Conservation (phyloP, 2,113 vertebrate genomes). For the Danionella cerebrum region DNA sequence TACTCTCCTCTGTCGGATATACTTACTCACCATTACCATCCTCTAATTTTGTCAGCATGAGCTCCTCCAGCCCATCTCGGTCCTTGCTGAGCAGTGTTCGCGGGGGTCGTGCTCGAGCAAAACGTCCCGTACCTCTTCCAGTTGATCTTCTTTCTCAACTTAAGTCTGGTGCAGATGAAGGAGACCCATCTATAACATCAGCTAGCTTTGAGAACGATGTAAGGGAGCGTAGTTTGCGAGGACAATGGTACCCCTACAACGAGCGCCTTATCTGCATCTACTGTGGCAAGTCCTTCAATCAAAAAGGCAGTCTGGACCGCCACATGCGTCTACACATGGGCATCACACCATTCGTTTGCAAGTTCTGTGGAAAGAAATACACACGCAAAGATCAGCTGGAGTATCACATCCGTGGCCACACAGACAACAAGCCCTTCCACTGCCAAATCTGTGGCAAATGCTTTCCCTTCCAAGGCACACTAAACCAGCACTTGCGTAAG, state of each 20-base stretch:
- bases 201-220: constrained; percentile 75
- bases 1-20: constrained; percentile 78
- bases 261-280: constrained; percentile 96
- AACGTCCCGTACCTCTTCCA: constrained; percentile 65
- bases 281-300: constrained; percentile 98
- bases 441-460: constrained; percentile 98
- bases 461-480: constrained; percentile 97
- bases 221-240: constrained; percentile 77
- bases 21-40: constrained; percentile 77
- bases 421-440: constrained; percentile 97
- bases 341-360: constrained; percentile 97
- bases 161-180: constrained; percentile 52
- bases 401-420: constrained; percentile 97
- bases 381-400: constrained; percentile 97
- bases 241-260: constrained; percentile 92
- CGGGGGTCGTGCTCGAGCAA: constrained; percentile 81
- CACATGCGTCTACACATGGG: constrained; percentile 99
- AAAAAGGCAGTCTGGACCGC: constrained; percentile 95
- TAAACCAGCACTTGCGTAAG: constrained; percentile 98
- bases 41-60: constrained; percentile 75
- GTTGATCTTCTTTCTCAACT: constrained; percentile 51
- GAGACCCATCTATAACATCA: constrained; percentile 52
- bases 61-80: constrained; percentile 83
- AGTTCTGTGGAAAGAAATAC: constrained; percentile 97
- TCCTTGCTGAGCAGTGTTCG: constrained; percentile 88